These are phyloP conservation scores for Schizotus pectinicornis DNA, from an alignment of 2,888 invertebrate genomes.

Conservation along the genomic window DNA sequence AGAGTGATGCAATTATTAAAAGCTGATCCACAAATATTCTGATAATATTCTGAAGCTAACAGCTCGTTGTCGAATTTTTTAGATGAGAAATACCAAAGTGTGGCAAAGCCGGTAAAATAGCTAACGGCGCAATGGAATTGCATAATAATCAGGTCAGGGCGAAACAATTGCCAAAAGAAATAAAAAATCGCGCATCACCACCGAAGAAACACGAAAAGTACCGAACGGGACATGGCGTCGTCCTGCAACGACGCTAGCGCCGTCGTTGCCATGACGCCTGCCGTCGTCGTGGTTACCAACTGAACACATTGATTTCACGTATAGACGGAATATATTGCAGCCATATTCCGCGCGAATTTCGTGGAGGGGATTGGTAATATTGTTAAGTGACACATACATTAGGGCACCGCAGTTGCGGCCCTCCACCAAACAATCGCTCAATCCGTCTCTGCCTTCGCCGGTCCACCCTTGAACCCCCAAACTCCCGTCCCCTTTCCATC, in stretches of 20 bases:
- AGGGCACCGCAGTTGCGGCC: conserved; percentile 45
- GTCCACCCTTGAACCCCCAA: too few species aligned
- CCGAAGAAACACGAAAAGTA: conserved; percentile 25
- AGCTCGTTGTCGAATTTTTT: too few species aligned
- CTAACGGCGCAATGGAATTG: conserved; percentile 31
- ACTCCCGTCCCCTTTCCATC: too few species aligned
- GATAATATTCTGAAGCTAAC: too few species aligned
- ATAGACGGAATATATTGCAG: conserved; percentile 60
- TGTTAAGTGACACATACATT: conserved; percentile 54
- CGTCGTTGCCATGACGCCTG: conserved; percentile 44
- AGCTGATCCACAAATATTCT: too few species aligned
- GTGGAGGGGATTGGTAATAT: conserved; percentile 43
- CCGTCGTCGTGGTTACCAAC: conserved; percentile 49
- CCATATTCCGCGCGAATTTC: conserved; percentile 45
- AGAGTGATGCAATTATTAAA: too few species aligned
- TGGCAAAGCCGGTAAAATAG: conserved; percentile 17
- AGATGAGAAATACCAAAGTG: conserved; percentile 14
- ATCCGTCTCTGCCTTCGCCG: too few species aligned
- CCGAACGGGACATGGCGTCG: conserved; percentile 21
- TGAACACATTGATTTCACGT: conserved; percentile 60
- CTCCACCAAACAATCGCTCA: conserved; percentile 41
- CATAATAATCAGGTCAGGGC: conserved; percentile 43
- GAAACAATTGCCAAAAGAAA: conserved; percentile 35
- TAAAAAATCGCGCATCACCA: conserved; percentile 31
- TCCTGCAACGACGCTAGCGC: conserved; percentile 39